These are phyloP conservation scores for Drosophila oshimai DNA, from an alignment of 1,140 invertebrate genomes.

Conservation along the genomic window DNA sequence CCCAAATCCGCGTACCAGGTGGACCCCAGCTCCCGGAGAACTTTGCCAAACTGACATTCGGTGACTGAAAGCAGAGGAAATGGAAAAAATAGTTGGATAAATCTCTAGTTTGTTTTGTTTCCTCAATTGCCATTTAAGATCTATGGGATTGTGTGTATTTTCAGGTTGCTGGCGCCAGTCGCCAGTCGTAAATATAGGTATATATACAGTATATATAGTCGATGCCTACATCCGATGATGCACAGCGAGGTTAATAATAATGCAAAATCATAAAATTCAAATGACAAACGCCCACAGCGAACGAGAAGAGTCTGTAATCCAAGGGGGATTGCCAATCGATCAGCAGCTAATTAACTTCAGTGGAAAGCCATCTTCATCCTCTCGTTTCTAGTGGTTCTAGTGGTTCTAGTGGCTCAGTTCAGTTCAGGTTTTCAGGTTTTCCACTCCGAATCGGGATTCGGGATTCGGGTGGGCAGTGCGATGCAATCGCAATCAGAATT, in stretches of 20 bases:
- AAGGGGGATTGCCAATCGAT: constrained; percentile 24
- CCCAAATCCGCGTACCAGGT: constrained; percentile 95
- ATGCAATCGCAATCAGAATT: constrained; percentile 26
- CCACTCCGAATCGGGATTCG: background rate
- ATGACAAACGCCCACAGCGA: constrained; percentile 32
- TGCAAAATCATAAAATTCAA: constrained; percentile 2
- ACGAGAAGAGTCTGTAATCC: background rate
- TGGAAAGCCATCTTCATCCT: background rate
- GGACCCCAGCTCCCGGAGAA: constrained; percentile 92
- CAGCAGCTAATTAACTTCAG: constrained; percentile 37
- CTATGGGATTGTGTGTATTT: constrained; percentile 6
- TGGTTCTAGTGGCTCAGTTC: background rate
- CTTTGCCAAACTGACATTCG: constrained; percentile 95
- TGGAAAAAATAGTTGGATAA: constrained; percentile 9
- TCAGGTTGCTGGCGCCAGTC: constrained; percentile 43
- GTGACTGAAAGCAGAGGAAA: constrained; percentile 83
- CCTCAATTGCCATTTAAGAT: constrained; percentile 42
- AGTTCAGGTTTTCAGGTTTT: constrained; percentile 5
- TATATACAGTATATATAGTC: constrained; percentile 7
- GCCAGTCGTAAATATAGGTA: constrained; percentile 17
- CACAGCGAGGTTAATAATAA: constrained; percentile 31
- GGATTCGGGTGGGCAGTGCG: constrained; percentile 26
- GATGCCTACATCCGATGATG: constrained; percentile 19
- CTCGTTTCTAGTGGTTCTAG: background rate
- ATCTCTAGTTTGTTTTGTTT: constrained; percentile 2